phyloP scores from a whole-genome alignment of 1,140 invertebrate species.

The Penaeus japonicus region DNA sequence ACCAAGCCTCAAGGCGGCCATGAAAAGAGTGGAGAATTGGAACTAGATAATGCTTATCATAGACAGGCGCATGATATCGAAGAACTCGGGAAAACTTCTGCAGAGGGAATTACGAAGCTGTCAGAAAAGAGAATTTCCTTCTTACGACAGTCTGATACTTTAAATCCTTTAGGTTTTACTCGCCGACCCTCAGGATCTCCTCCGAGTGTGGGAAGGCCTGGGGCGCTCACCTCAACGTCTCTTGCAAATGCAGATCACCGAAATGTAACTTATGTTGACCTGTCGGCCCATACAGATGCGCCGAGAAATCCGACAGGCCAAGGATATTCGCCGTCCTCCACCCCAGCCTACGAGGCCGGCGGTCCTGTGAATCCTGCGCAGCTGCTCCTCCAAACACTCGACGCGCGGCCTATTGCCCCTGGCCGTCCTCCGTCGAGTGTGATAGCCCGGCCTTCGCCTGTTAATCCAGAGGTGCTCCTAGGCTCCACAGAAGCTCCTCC shows the following conservation, averaged over 20 bases:
- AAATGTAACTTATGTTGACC: not conserved
- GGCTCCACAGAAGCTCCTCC: not conserved
- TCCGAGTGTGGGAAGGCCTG: not conserved
- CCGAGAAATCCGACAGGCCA: not conserved
- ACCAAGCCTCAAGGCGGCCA: no score
- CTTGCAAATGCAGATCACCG: slow-evolving; percentile 20
- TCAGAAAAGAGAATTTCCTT: not conserved
- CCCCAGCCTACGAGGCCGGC: not conserved
- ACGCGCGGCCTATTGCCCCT: not conserved
- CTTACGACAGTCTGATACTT: not conserved
- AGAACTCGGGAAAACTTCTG: no score
- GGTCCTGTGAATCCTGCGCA: slow-evolving; percentile 16
- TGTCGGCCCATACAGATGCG: no score
- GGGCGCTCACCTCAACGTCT: slow-evolving; percentile 9
- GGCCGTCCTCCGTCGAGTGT: slow-evolving; percentile 15
- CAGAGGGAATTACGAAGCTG: no score
- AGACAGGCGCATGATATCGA: no score
- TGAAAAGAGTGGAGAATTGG: no score
- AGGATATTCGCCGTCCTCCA: not conserved
- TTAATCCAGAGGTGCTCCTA: not conserved
- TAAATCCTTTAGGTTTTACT: slow-evolving; percentile 19
- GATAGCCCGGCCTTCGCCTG: slow-evolving; percentile 4
- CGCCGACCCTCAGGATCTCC: no score
- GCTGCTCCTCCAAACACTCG: not conserved
- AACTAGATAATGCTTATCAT: no score